Base-by-base conservation (phyloP, 2,113 vertebrate species). In the Antennarius striatus region DNA sequence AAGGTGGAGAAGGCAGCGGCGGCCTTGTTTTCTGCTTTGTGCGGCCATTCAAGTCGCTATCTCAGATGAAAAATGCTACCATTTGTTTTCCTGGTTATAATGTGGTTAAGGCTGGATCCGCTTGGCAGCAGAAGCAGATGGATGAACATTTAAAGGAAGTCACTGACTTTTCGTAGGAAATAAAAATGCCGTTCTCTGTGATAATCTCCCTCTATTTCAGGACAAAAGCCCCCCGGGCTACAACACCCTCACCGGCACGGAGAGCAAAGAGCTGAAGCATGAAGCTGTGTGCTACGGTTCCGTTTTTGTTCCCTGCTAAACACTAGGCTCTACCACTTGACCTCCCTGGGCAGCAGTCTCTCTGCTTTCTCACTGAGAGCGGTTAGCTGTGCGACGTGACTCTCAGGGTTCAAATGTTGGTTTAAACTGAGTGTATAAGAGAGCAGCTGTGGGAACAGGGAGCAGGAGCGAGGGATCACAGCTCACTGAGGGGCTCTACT, bases 391-490 rank as follows among this genome's bases (percentile, higher is more conserved):
- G 43, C 3, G 7, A 62, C 7, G 7, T 48, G 59, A 60, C 68
- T 57, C 68, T 66, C 51, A 49, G 57, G 73, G 71, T 71, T 86
- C 61, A 78, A 67, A 72, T 50, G 54, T 56, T 46, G 48, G 56
- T 69, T 79, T 70, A 53, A 71, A 72, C 40, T 17, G 43, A 77
- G 68, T 45, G 49, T 16, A 60, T 61, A 55, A 69, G 77, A 59
- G 47, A 64, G 60, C 46, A 67, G 29, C 48, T 42, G 49, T 40
- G 69, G 43, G 10, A 63, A 17, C 45, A 9, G n/a, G 47, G 51
- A 59, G 49, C n/a, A 17, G 14, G 46, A 30, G 43, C 42, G 36
- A 48, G 52, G 68, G 68, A 81, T 80, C 74, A 84, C 85, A 82
- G 22, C 63, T 60, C 64, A 36, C 51, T 54, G 60, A 71, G 73